phyloP scores from a whole-genome alignment of 2,113 vertebrate genomes.

The Mormyrus lacerda region DNA sequence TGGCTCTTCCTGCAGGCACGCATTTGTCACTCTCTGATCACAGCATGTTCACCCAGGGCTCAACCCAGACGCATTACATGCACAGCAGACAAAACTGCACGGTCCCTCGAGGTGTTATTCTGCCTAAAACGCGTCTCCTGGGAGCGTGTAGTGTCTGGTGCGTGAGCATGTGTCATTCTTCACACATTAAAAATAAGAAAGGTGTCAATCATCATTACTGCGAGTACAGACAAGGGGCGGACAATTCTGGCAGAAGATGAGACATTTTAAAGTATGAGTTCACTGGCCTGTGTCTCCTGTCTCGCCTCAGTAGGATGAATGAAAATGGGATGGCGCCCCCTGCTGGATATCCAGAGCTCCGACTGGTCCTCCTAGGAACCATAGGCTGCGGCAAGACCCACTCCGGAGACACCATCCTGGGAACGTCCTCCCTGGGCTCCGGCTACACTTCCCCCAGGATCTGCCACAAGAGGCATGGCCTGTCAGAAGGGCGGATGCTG shows the following conservation, averaged over 20 bases:
- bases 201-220: not conserved
- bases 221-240: not conserved
- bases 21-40: not conserved
- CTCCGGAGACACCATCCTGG: slow-evolving; percentile 56
- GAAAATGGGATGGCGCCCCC: slow-evolving; percentile 2
- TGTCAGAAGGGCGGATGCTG: slow-evolving; percentile 42
- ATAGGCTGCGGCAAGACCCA: slow-evolving; percentile 63
- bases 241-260: not conserved
- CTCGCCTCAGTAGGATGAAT: slow-evolving; percentile 42
- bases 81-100: not conserved
- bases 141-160: not conserved
- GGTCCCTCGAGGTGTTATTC: not conserved
- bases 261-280: not conserved
- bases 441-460: slow-evolving; percentile 20
- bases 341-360: slow-evolving; percentile 38
- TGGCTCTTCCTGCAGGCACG: not conserved
- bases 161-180: not conserved
- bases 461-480: slow-evolving; percentile 42
- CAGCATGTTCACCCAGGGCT: not conserved
- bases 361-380: slow-evolving; percentile 58
- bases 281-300: not conserved
- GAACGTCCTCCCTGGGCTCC: slow-evolving; percentile 19
- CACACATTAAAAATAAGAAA: not conserved
- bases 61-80: not conserved
- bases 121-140: not conserved